Evolutionary conservation across 2,113 vertebrate species (phyloP).

Genomic region (Scopus umbretta): DNA sequence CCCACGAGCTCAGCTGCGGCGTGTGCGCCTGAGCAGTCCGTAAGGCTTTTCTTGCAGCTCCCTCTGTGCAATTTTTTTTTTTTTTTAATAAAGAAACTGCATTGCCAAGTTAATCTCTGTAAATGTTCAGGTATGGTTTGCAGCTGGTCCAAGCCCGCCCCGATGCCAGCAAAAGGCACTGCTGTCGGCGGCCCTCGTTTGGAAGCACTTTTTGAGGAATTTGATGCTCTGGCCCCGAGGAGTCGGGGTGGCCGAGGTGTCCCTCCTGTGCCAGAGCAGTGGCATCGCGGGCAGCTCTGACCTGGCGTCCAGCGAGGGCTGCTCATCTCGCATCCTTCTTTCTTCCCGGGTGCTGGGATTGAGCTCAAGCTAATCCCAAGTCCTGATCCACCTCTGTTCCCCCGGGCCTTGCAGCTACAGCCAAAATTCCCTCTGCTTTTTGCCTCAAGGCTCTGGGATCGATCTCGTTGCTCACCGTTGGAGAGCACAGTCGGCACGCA

Average conservation of each 20-base stretch:
- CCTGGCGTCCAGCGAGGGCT: background rate
- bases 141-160: background rate
- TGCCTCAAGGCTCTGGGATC: background rate
- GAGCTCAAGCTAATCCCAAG: background rate
- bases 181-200: fast-evolving
- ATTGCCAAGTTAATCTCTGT: background rate
- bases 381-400: background rate
- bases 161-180: fast-evolving
- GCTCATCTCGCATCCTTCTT: background rate
- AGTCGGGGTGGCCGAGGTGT: background rate
- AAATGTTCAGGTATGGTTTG: background rate
- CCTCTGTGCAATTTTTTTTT: background rate
- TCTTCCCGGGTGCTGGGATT: background rate
- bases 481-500: no score
- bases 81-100: background rate
- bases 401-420: background rate
- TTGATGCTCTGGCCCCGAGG: background rate
- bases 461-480: fast-evolving
- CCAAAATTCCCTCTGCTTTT: background rate
- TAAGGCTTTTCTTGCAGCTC: background rate
- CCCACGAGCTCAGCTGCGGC: background rate
- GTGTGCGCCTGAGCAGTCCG: fast-evolving
- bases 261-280: background rate
- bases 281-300: background rate
- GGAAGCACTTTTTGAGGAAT: background rate